Conservation (phyloP, 2,113 vertebrate species). For the Ptychochromis oligacanthus region DNA sequence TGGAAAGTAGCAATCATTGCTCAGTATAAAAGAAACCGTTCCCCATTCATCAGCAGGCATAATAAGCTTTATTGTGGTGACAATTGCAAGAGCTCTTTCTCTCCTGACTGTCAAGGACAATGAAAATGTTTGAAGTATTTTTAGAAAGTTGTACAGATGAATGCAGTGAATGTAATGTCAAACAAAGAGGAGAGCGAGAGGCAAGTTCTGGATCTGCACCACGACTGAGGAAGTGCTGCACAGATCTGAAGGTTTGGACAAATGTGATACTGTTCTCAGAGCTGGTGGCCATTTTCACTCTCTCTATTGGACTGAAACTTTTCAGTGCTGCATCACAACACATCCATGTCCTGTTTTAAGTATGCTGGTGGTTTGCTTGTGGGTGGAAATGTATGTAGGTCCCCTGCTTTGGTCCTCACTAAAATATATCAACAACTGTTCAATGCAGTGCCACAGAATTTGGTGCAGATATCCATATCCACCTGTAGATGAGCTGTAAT, state of each 20-base stretch:
- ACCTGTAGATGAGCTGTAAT: neutral
- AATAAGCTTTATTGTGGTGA: conserved; percentile 49
- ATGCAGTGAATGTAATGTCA: neutral
- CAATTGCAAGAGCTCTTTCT: conserved; percentile 20
- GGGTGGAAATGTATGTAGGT: neutral
- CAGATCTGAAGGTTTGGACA: neutral
- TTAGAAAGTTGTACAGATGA: conserved; percentile 28
- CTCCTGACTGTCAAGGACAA: conserved; percentile 47
- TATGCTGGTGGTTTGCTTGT: neutral
- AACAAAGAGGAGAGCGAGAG: neutral
- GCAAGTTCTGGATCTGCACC: neutral
- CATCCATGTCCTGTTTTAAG: neutral
- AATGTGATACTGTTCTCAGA: neutral
- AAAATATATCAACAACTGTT: neutral
- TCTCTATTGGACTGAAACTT: neutral
- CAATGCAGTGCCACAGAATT: neutral
- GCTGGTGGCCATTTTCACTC: neutral
- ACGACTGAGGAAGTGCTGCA: neutral
- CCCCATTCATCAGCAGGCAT: conserved; percentile 53
- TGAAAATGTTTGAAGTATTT: conserved; percentile 29
- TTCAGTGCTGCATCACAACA: neutral
- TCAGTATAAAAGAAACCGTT: conserved; percentile 27
- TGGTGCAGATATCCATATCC: neutral
- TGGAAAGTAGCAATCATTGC: conserved; percentile 46
- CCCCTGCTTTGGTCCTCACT: neutral